Conservation (phyloP, 2,888 invertebrate genomes). For the Corbicula japonica region DNA sequence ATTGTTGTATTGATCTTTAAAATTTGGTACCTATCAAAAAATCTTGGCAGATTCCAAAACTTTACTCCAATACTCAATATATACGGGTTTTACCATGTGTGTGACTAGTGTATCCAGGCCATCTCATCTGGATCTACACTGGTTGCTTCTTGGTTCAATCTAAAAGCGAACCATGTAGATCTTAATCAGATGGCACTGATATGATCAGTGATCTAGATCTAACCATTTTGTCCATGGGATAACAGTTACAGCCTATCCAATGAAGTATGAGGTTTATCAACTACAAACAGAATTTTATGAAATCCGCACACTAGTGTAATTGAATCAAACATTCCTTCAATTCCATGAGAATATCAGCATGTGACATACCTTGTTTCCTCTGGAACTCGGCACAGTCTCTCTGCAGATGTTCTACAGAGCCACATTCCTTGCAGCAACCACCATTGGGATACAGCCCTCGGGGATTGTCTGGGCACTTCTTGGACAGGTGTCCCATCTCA, state of each 20-base stretch:
- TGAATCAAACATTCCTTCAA: not conserved
- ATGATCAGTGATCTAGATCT: not conserved
- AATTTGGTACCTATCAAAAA: no score
- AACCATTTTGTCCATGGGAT: not conserved
- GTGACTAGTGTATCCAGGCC: no score
- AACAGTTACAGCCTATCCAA: not conserved
- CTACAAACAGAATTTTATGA: not conserved
- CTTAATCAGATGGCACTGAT: not conserved
- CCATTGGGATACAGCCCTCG: conserved; percentile 95
- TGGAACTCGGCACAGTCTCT: conserved; percentile 93
- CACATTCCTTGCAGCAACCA: conserved; percentile 92
- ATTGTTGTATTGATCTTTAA: no score
- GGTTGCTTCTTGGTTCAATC: no score
- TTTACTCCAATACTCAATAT: no score
- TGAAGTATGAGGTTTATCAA: not conserved
- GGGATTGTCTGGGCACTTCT: conserved; percentile 95
- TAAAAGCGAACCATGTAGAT: no score
- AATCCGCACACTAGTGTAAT: not conserved
- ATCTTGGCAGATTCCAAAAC: no score
- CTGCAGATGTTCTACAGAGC: conserved; percentile 94
- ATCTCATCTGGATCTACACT: no score
- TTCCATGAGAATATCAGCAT: no score
- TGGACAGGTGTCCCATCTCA: conserved; percentile 94
- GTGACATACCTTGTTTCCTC: conserved; percentile 74
- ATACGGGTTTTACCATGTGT: no score